These are phyloP conservation scores for Phrynocephalus guinanensis DNA, from an alignment of 2,797 vertebrate species.

Conservation along the genomic window DNA sequence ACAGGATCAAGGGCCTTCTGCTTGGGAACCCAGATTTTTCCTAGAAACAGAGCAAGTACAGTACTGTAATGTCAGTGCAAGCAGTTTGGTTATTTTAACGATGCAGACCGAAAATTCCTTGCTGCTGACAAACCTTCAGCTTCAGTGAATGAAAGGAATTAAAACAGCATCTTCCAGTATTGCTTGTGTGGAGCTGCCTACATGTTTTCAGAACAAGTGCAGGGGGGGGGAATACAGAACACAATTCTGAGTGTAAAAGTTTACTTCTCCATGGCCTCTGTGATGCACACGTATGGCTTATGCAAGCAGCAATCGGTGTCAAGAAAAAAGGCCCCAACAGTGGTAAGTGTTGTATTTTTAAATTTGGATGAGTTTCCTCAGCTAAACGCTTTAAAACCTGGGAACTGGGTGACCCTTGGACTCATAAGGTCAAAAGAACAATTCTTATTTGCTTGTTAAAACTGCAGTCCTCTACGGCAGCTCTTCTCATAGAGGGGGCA, in stretches of 20 bases:
- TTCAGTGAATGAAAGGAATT: background rate
- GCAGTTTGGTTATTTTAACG: background rate
- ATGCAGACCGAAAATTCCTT: background rate
- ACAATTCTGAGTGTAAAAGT: background rate
- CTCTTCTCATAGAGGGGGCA: too few relatives aligned
- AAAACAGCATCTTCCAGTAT: background rate
- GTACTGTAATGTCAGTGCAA: background rate
- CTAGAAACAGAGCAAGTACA: conserved; percentile 75
- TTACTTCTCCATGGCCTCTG: background rate
- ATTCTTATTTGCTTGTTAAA: too few relatives aligned
- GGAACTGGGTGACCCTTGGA: too few relatives aligned
- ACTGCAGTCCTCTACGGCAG: too few relatives aligned
- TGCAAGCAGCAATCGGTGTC: background rate
- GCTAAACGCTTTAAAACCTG: background rate
- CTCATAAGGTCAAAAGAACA: too few relatives aligned
- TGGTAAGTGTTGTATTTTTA: too few relatives aligned
- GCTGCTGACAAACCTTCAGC: background rate
- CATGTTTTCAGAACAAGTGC: background rate
- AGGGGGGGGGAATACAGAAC: background rate
- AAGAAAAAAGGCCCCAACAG: background rate
- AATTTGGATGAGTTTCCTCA: background rate
- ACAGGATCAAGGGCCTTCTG: conserved; percentile 89
- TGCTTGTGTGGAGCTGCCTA: too few relatives aligned
- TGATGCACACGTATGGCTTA: too few relatives aligned
- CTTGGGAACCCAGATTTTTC: conserved; percentile 93